Base-by-base conservation (phyloP, 2,888 invertebrate species). In the Scaeva pyrastri region DNA sequence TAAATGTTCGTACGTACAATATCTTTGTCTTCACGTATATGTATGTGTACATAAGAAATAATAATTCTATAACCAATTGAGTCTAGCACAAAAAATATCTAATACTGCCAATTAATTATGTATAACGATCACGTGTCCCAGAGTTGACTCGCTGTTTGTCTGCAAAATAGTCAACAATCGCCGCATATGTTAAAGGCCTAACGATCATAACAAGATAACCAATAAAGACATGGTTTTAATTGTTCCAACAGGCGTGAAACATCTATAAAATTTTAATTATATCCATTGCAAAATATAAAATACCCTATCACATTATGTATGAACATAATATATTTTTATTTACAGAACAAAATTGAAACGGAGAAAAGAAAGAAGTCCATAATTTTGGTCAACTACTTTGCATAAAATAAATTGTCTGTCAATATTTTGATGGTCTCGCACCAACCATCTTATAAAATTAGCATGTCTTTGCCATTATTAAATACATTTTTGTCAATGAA, bases 201-300 rank as follows among this genome's bases (percentile, higher is more conserved):
- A 21, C 62, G 21, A 64, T 45, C 62, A 26, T 48, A 36, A 23
- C 23, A 14, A 14, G 16, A 56, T 48, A 16, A 48, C 8, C 31
- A 45, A 31, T 48, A 48, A 48, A 48, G 7, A 66, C 66, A 77
- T 73, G 55, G 50, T 52, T 80, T 12, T 77, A 68, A 73, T 77
- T 73, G 52, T 82, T 73, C 23, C 39, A 60, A 66, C 58, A 82
- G 79, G 84, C 84, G 84, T 75, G 71, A 84, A 84, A 80, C 80
- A 84, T 80, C 75, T 45, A 84, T 80, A 72, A 75, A 84, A 75
- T 75, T 79, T 79, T 75, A 71, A 84, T 58, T 74, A 48, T 62
- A 12, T 5, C 31, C 31, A 21, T 60, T 75, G 31, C 52, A 48
- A 3, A 36, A 31, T 31, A 3, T 31, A 31, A n/a, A n/a, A n/a